These are phyloP conservation scores for Perdix hodgsoniae DNA, from an alignment of 2,797 vertebrate species.

Conservation along the genomic window DNA sequence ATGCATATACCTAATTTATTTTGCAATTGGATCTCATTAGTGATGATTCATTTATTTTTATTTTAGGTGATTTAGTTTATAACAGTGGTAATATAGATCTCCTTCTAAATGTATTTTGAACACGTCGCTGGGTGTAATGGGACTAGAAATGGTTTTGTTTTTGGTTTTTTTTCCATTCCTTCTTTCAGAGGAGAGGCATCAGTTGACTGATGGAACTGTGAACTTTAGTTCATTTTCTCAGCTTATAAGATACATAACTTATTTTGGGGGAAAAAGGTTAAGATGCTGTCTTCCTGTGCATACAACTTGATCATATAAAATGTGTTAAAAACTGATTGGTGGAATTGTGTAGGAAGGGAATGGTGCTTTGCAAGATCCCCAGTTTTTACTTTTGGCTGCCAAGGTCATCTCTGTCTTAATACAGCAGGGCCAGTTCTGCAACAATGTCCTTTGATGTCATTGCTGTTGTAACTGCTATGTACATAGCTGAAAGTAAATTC, in stretches of 20 bases:
- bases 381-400: background rate
- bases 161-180: background rate
- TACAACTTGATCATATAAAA: background rate
- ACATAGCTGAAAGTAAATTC: background rate
- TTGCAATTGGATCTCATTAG: background rate
- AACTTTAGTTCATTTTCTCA: background rate
- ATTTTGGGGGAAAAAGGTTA: background rate
- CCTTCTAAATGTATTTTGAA: background rate
- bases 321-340: background rate
- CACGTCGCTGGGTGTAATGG: background rate
- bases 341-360: background rate
- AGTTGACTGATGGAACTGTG: background rate
- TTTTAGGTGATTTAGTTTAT: background rate
- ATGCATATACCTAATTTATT: background rate
- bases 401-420: background rate
- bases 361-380: background rate
- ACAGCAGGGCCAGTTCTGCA: background rate
- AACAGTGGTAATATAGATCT: background rate
- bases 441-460: background rate
- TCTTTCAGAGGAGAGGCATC: background rate
- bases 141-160: background rate
- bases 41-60: background rate
- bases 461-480: accelerated
- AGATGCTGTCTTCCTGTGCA: background rate
- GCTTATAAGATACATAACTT: background rate